phyloP scores from a whole-genome alignment of 2,113 vertebrate genomes.

The Rhynchopsitta pachyrhyncha region DNA sequence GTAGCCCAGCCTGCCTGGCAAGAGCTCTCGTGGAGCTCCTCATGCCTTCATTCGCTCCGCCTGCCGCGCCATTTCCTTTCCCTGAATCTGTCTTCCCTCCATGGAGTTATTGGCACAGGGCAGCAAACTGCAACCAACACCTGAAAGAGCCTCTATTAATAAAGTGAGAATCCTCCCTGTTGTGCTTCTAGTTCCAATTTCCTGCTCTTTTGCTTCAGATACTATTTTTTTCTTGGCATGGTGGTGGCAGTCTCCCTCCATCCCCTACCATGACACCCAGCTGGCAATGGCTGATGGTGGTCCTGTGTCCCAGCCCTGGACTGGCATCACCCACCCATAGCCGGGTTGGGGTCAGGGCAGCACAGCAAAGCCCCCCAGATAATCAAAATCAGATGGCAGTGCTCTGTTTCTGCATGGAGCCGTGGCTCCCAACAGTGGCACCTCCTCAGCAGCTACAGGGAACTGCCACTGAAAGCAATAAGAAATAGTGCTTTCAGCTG shows the following conservation, averaged over 20 bases:
- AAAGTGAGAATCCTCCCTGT: not conserved
- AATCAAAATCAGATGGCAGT: not conserved
- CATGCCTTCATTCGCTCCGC: rapidly evolving
- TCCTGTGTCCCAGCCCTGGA: not conserved
- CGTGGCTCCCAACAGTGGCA: not conserved
- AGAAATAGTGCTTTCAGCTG: not conserved
- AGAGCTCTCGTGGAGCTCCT: not conserved
- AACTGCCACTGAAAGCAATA: not conserved
- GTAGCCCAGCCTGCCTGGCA: not conserved
- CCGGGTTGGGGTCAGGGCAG: not conserved
- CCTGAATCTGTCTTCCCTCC: not conserved
- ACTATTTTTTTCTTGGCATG: not conserved
- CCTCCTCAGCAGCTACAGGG: not conserved
- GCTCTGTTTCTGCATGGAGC: not conserved
- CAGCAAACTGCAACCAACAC: not conserved
- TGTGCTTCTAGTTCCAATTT: not conserved
- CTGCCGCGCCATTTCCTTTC: not conserved
- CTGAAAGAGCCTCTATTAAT: not conserved
- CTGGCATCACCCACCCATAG: no score
- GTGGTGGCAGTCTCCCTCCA: not conserved
- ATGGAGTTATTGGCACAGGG: not conserved
- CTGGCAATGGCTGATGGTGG: not conserved
- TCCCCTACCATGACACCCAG: rapidly evolving
- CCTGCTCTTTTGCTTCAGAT: not conserved
- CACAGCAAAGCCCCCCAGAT: not conserved